Conservation (phyloP, 2,113 vertebrate species). For the Atrichornis clamosus region DNA sequence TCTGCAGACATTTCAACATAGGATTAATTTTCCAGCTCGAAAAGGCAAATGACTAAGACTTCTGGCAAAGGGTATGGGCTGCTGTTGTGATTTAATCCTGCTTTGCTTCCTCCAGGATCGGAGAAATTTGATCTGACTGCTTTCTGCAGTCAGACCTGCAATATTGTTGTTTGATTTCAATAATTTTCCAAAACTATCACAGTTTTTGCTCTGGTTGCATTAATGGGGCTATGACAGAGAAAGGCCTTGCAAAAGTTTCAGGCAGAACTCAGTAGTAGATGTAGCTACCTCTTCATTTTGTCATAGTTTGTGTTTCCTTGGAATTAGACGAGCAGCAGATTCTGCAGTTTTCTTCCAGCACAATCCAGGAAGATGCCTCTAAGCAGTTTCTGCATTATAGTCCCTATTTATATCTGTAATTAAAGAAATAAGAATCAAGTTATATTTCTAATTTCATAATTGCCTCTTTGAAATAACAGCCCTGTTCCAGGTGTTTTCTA, state of each 20-base stretch:
- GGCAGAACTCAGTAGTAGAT: not conserved
- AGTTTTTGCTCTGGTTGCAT: not conserved
- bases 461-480: conserved; percentile 71
- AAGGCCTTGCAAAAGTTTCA: not conserved
- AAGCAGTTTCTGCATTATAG: conserved; percentile 18
- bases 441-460: conserved; percentile 76
- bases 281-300: not conserved
- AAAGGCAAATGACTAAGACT: not conserved
- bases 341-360: conserved; percentile 30
- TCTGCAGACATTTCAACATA: not conserved
- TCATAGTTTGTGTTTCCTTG: not conserved
- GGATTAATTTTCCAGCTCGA: not conserved
- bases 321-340: not conserved
- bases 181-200: not conserved
- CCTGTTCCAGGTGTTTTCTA: conserved; percentile 73
- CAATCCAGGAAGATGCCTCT: not conserved
- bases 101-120: not conserved
- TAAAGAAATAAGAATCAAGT: conserved; percentile 58
- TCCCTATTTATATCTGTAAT: conserved; percentile 60
- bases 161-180: not conserved
- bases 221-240: not conserved
- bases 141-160: not conserved
- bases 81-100: not conserved
- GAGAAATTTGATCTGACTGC: not conserved
- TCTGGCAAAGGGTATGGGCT: not conserved